Percentiles rank a stretch among this genome's conserved stretches.
These are phyloP conservation scores for Dicyrtoma fusca DNA, from an alignment of 2,888 invertebrate species.

Conservation along the genomic window DNA sequence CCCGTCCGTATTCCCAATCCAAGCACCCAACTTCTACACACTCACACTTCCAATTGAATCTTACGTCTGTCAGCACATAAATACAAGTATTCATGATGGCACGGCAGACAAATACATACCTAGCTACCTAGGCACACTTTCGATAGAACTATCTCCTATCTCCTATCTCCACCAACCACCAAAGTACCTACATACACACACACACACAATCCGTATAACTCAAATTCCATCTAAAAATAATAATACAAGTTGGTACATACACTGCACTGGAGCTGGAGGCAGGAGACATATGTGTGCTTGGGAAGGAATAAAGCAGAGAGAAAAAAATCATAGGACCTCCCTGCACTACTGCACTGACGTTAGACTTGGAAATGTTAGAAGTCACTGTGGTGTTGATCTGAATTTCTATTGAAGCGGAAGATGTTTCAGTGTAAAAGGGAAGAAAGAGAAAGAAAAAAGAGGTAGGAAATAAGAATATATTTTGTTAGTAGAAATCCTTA, in stretches of 20 bases:
- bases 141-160: no score
- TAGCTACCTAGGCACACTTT: no score
- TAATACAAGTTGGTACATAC: neutral
- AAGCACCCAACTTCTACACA: neutral
- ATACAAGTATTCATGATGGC: no score
- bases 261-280: neutral
- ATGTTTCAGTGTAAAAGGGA: neutral
- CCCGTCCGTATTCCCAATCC: no score
- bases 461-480: no score
- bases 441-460: no score
- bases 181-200: no score
- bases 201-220: no score
- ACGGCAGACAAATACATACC: no score
- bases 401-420: slow-evolving; percentile 16
- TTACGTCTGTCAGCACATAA: no score
- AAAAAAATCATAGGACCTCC: neutral
- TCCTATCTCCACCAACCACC: no score
- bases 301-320: slow-evolving; percentile 3
- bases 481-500: no score
- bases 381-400: slow-evolving; percentile 14
- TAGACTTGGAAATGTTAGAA: slow-evolving; percentile 4
- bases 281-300: slow-evolving; percentile 7
- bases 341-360: neutral
- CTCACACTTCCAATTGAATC: neutral
- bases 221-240: neutral